Evolutionary conservation across 1,140 invertebrate species (phyloP), one percentile per base, ranked within the genome.

Genomic region (Trichonephila clavata): DNA sequence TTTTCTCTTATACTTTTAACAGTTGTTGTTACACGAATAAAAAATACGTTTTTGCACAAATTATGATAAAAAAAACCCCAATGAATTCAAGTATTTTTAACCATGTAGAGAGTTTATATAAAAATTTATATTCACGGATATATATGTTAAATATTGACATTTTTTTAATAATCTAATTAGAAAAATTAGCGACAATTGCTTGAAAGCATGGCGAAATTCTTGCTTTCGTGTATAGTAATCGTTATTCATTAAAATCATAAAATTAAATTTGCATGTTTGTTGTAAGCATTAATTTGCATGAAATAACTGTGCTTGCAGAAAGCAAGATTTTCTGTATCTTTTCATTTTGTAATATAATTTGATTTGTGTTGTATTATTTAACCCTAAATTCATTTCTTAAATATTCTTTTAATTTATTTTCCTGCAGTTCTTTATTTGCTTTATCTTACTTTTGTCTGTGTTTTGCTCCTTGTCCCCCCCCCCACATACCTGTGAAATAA

Each of bases 401-500:
- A 59, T 27, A 2, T 60, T 39, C 6, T 32, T 13, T 20, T 13
- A 50, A 5, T 83, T 83, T 61, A 24, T 50, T 86, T 63, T 86
- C 24, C 59, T 86, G 63, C 61, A 63, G n/a, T 18, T 86, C 24
- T 63, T 63, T 13, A 61, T 86, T 57, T 63, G 32, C 50, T 86
- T 27, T 27, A 21, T 59, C 39, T 10, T 24, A 32, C 20, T 24
- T 39, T 80, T 80, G n/a, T 4, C 18, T 84, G 21, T 59, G 32
- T 57, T 59, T 50, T 50, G 50, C 50, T 50, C 50, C 50, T 7
- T 2, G 0, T 6, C 8, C 8, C 1, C 0, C 10, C 10, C 10
- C 50, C 50, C 50, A 50, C n/a, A 61, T 86, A 63, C 84, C 84
- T 86, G 84, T 86, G 84, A 86, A 50, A n/a, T 27, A 86, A 86